Base-by-base conservation (phyloP, 2,888 invertebrate species). In the Hydrotaea cyrtoneurina region DNA sequence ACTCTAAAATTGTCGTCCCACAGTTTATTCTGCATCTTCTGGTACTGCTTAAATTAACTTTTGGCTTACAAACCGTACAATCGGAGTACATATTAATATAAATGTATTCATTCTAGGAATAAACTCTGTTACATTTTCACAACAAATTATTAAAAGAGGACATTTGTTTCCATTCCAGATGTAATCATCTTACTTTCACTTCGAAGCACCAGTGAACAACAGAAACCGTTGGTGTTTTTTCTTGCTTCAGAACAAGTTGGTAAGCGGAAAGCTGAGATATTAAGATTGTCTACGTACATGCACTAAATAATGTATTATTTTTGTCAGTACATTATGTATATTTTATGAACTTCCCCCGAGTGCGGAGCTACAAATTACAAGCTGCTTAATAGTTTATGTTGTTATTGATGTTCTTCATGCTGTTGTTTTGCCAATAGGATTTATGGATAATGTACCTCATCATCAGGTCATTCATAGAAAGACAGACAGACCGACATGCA, bases 321-420 rank as follows among this genome's bases (percentile, higher is more conserved):
- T 69, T 69, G 69, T 69, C 69, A 81, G 74, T 74, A 71, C 79
- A 82, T 74, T 64, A 85, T 81, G 76, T 69, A 77, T 85, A 82
- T 85, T 85, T 85, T 80, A 85, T 85, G 77, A 82, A 85, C 79
- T 85, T 82, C 46, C 79, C 77, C 50, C 79, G 55, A 75, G 62
- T 79, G 21, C 26, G 36, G 57, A 79, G 76, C 77, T 66, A 82
- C 78, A 83, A 86, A 86, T 86, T 86, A 86, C 86, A 84, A 86
- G 66, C 79, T 84, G 55, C 82, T 86, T 82, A 86, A 86, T 86
- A 86, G 84, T 86, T 83, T 79, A 86, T 86, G 82, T 73, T 83
- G 84, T 86, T 86, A 84, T 86, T 83, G 78, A 84, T 82, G 82
- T 79, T 78, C 46, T 26, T 77, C 59, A 19, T 79, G 66, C 10